phyloP scores from a whole-genome alignment of 2,888 invertebrate genomes.

The Lithophane socia region DNA sequence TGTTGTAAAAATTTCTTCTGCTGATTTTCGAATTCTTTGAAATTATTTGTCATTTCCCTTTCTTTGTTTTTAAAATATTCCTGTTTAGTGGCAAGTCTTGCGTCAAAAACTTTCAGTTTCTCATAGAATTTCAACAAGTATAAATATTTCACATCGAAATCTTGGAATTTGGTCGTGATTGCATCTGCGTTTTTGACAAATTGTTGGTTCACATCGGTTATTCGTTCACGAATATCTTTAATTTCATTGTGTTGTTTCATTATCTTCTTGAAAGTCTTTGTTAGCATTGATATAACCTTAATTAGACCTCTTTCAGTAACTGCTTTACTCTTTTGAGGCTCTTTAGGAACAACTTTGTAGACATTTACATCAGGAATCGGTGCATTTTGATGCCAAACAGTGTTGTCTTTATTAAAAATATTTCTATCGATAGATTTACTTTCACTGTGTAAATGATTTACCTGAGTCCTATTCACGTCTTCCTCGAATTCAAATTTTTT shows the following conservation, averaged over 20 bases:
- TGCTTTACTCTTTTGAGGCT: slow-evolving; percentile 69
- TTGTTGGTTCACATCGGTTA: slow-evolving; percentile 75
- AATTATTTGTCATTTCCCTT: slow-evolving; percentile 75
- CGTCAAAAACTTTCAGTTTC: slow-evolving; percentile 75
- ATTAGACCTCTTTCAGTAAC: slow-evolving; percentile 82
- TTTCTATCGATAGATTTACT: slow-evolving; percentile 65
- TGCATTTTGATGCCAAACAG: slow-evolving; percentile 76
- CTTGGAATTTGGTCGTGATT: slow-evolving; percentile 76
- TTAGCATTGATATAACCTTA: slow-evolving; percentile 83
- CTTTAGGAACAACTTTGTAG: slow-evolving; percentile 78
- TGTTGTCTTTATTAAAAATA: slow-evolving; percentile 74
- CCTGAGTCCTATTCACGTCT: slow-evolving; percentile 70
- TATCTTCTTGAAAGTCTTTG: slow-evolving; percentile 85
- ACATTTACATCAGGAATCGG: slow-evolving; percentile 71
- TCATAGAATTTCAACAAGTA: slow-evolving; percentile 75
- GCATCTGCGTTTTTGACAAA: slow-evolving; percentile 74
- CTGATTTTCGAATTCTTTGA: slow-evolving; percentile 82
- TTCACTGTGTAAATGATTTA: slow-evolving; percentile 39
- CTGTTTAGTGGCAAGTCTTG: slow-evolving; percentile 72
- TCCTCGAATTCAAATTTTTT: slow-evolving; percentile 74
- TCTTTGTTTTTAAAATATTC: slow-evolving; percentile 76
- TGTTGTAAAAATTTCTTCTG: slow-evolving; percentile 84
- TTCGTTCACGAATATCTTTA: slow-evolving; percentile 77
- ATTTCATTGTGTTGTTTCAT: slow-evolving; percentile 84
- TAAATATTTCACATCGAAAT: slow-evolving; percentile 80